Evolutionary conservation across 2,888 invertebrate species (phyloP), one percentile per base, ranked within the genome.

Genomic region (Allolobophora icterica): DNA sequence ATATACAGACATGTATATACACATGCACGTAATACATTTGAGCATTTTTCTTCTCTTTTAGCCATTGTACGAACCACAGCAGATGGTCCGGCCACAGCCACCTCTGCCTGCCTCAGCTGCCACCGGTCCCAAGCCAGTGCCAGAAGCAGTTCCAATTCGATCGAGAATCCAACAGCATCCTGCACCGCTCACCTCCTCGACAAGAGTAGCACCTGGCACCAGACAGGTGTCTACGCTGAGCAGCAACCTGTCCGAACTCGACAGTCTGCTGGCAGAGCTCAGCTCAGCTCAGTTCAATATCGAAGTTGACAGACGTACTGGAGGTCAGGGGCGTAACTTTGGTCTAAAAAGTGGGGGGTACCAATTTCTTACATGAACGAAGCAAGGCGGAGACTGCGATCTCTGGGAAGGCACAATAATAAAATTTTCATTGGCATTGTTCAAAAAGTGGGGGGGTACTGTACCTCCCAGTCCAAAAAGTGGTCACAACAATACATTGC

Each of bases 241-340:
- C 94, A 97, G 97, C 93, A 98, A 98, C 95, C 96, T 98, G 89
- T 97, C 98, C 0, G 99, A 99, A 95, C 95, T 99, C 94, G 99
- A 99, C 95, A 97, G 97, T 33, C 96, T 99, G 91, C 96, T 99
- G 91, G 97, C 98, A 95, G 99, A 99, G 95, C 96, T 99, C 93
- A 98, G 98, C 96, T 87, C 95, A 21, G 95, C 95, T n/a, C 95
- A 95, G 92, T 95, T 95, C 93, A 94, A 95, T 93, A 94, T 94
- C 2, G 95, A 95, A 90, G 94, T 95, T 13, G 95, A 95, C 92
- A 90, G 93, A 35, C 91, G 93, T 34, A 93, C 92, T 91, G 87
- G 87, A 87, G 87, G 87, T n/a, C n/a, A n/a, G n/a, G n/a, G n/a
- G n/a, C n/a, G n/a, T n/a, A n/a, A n/a, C n/a, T n/a, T n/a, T n/a